Evolutionary conservation across 2,797 vertebrate genomes (phyloP), one percentile per base, ranked within the genome.

Genomic region (Helostoma temminkii): DNA sequence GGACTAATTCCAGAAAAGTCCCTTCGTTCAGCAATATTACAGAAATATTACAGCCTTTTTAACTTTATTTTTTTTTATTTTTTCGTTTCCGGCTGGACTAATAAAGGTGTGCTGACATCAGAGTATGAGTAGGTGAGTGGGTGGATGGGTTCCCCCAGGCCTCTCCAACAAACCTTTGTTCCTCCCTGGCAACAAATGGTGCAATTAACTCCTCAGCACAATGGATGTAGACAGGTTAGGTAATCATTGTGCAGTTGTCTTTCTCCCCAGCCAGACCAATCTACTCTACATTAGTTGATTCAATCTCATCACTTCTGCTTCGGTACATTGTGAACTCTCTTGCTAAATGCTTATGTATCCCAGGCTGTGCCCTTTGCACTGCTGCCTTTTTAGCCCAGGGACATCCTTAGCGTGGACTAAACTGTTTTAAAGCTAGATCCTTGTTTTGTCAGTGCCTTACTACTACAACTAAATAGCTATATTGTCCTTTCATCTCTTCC

Each of bases 21-120:
- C 6, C 50, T 55, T 45, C 1, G 1, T 41, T 28, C 48, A 37
- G 16, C 24, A 22, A 11, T 10, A 4, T 28, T 26, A 21, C 12
- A 9, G 10, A 26, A 9, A 14, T 30, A n/a, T n/a, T n/a, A n/a
- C n/a, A n/a, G n/a, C 36, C 7, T 50, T n/a, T n/a, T 25, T 9
- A 45, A 15, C 15, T 1, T 52, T 6, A 22, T 49, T 6, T 14
- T 24, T 25, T 61, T 39, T 48, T 3, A 37, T 52, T 21, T 19
- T 41, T n/a, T 45, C 42, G n/a, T 21, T 57, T 22, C 59, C 49
- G 26, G 7, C 1, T 18, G 19, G 25, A 21, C 30, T 37, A 24
- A 60, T 28, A 24, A 14, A 45, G 9, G 58, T 55, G 70, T 22
- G 22, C 32, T 86, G 83, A 84, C 74, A 71, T 88, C 83, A 88